phyloP scores from a whole-genome alignment of 2,797 vertebrate genomes.

The Macrochelys suwanniensis region DNA sequence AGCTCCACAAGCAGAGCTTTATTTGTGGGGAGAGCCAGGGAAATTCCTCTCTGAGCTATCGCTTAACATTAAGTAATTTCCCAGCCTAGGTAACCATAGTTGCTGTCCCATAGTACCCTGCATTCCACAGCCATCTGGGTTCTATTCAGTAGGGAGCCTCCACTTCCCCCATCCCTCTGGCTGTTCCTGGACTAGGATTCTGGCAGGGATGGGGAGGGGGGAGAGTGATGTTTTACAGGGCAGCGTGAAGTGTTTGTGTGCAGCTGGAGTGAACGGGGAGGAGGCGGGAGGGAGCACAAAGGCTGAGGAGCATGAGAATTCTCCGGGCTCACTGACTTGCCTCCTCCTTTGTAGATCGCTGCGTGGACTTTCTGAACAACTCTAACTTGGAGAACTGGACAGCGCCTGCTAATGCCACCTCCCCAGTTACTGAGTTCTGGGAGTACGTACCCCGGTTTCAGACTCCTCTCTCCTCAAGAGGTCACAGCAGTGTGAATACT shows the following conservation, averaged over 20 bases:
- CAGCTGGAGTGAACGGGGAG: background rate
- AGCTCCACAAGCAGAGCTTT: background rate
- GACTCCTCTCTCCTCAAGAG: background rate
- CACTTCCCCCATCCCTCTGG: background rate
- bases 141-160: background rate
- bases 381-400: constrained; percentile 67
- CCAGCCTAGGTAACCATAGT: background rate
- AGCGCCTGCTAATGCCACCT: constrained; percentile 80
- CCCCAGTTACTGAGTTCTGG: constrained; percentile 90
- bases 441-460: constrained; percentile 81
- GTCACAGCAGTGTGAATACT: background rate
- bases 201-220: background rate
- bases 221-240: background rate
- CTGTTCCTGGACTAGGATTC: background rate
- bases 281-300: background rate
- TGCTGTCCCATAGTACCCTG: background rate
- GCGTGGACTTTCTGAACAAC: constrained; percentile 79
- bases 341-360: constrained; percentile 76
- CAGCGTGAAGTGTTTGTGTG: background rate
- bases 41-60: background rate
- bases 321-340: constrained; percentile 37
- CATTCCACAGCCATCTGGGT: constrained; percentile 36
- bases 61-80: background rate
- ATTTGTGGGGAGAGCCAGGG: background rate
- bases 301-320: constrained; percentile 12